These are phyloP conservation scores for Dreissena polymorpha DNA, from an alignment of 1,140 invertebrate species.

Conservation along the genomic window DNA sequence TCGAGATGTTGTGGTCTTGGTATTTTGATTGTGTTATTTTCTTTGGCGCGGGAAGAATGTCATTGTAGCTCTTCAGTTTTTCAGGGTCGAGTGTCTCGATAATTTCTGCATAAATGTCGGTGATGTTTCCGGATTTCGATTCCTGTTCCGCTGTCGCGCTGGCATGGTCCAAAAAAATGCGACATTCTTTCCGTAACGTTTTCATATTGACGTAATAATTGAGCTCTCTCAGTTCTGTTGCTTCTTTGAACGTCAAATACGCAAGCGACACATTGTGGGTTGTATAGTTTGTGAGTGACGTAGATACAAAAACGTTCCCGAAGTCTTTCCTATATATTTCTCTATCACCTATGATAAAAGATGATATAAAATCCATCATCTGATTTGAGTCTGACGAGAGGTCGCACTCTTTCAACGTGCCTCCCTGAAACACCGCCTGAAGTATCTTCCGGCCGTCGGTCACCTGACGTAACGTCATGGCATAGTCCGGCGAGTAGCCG, in stretches of 20 bases:
- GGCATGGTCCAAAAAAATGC: slow-evolving; percentile 22
- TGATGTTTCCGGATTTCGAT: slow-evolving; percentile 21
- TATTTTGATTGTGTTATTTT: not conserved
- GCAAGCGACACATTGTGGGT: slow-evolving; percentile 21
- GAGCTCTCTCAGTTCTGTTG: slow-evolving; percentile 19
- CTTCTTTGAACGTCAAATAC: slow-evolving; percentile 12
- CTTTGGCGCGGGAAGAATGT: not conserved
- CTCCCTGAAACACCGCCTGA: slow-evolving; percentile 52
- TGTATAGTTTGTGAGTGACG: not conserved
- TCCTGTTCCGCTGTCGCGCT: slow-evolving; percentile 10
- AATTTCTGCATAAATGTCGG: slow-evolving; percentile 49
- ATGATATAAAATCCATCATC: slow-evolving; percentile 49
- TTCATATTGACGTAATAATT: slow-evolving; percentile 20
- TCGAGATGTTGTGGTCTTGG: not conserved
- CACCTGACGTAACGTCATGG: slow-evolving; percentile 46
- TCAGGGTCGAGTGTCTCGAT: slow-evolving; percentile 24
- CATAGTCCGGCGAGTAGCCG: slow-evolving; percentile 8
- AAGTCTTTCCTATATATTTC: not conserved
- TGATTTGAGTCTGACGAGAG: slow-evolving; percentile 32
- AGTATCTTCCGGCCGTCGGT: slow-evolving; percentile 53
- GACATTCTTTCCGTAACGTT: slow-evolving; percentile 19
- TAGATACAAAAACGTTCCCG: slow-evolving; percentile 32
- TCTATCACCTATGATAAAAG: slow-evolving; percentile 14
- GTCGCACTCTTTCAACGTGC: slow-evolving; percentile 51
- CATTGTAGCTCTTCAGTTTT: slow-evolving; percentile 14